phyloP scores from a whole-genome alignment of 2,888 invertebrate genomes.

The Choristoneura rosaceana region DNA sequence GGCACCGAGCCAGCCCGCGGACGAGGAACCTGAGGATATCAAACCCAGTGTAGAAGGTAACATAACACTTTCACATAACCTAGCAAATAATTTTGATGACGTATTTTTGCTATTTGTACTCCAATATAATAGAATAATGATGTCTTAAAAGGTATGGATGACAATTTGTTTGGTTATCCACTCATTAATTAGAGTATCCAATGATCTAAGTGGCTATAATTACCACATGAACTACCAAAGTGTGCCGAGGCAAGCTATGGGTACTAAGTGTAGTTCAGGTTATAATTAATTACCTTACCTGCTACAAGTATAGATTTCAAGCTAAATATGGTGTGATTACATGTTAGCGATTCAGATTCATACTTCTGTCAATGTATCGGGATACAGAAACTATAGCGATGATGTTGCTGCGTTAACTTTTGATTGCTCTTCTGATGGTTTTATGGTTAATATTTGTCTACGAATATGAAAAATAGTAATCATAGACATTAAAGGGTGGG shows the following conservation, averaged over 20 bases:
- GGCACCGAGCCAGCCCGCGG: constrained; percentile 51
- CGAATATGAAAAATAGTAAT: too few relatives aligned
- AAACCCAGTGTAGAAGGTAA: constrained; percentile 59
- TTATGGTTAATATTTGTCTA: too few relatives aligned
- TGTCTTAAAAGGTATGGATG: background rate
- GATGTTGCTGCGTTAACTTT: background rate
- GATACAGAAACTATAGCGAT: background rate
- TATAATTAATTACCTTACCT: background rate
- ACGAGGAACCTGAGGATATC: constrained; percentile 50
- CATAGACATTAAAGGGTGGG: too few relatives aligned
- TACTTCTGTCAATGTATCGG: background rate
- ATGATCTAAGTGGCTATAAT: background rate
- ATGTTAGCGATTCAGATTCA: background rate
- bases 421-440: background rate
- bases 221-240: background rate
- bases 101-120: constrained; percentile 52
- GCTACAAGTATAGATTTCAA: background rate
- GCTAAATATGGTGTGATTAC: background rate
- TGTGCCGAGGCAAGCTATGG: constrained; percentile 23
- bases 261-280: background rate
- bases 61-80: constrained; percentile 72
- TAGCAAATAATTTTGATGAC: constrained; percentile 65
- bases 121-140: constrained; percentile 16
- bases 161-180: background rate
- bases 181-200: background rate